Evolutionary conservation across 2,888 invertebrate genomes (phyloP).

Genomic region (Coecobrya sp.): DNA sequence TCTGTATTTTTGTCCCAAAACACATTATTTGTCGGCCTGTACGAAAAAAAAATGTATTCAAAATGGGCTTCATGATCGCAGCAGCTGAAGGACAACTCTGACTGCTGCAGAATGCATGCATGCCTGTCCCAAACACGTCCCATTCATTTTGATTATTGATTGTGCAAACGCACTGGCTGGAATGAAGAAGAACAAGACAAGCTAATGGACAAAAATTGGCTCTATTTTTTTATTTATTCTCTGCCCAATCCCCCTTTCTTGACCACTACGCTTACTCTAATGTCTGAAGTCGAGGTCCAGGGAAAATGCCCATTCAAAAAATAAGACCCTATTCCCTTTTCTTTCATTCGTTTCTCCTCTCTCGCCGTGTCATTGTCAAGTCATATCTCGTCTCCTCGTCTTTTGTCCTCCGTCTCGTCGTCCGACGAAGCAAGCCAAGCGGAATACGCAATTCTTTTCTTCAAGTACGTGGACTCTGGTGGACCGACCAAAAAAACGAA

Average conservation of each 20-base stretch:
- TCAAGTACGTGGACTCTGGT: not conserved
- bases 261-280: not conserved
- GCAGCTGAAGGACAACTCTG: too few species aligned
- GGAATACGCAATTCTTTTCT: constrained; percentile 65
- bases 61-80: too few species aligned
- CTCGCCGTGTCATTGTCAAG: constrained; percentile 66
- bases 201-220: constrained; percentile 56
- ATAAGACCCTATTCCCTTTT: not conserved
- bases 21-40: not conserved
- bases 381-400: constrained; percentile 64
- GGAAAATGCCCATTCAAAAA: not conserved
- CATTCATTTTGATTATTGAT: constrained; percentile 60
- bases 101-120: not conserved
- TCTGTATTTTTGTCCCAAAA: not conserved
- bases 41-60: constrained; percentile 8
- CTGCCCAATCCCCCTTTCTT: not conserved
- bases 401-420: not conserved
- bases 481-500: not conserved
- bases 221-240: constrained; percentile 5
- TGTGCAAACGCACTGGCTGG: constrained; percentile 35
- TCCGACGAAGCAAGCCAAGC: constrained; percentile 43
- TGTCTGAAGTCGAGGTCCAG: too few species aligned
- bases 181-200: not conserved
- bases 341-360: not conserved
- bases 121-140: not conserved